Conservation (phyloP, 2,797 vertebrate genomes). For the Sebastes matsubarae region DNA sequence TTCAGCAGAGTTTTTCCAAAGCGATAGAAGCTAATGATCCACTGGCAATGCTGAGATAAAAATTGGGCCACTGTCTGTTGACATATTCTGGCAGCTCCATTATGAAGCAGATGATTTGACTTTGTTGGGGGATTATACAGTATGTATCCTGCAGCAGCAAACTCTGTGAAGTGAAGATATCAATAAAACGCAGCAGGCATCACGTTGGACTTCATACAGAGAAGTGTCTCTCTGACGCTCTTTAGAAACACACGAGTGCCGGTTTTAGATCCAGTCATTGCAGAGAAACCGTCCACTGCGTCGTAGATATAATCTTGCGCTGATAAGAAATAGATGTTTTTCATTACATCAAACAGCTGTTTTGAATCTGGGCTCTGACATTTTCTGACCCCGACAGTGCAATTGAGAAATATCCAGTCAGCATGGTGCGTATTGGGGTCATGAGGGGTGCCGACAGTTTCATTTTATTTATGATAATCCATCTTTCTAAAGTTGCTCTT, state of each 20-base stretch:
- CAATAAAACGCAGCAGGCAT: conserved; percentile 57
- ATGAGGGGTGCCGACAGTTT: conserved; percentile 16
- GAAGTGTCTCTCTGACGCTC: conserved; percentile 30
- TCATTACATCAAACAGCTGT: conserved; percentile 43
- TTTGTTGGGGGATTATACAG: conserved; percentile 63
- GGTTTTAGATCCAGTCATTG: conserved; percentile 20
- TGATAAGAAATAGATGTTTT: conserved; percentile 46
- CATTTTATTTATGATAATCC: conserved; percentile 66
- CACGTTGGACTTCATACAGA: conserved; percentile 43
- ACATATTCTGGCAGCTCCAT: conserved; percentile 71
- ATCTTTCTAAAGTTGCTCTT: conserved; percentile 54
- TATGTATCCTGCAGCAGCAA: conserved; percentile 51
- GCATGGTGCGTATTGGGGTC: conserved; percentile 5
- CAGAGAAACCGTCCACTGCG: neutral
- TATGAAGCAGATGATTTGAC: conserved; percentile 62
- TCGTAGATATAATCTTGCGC: conserved; percentile 12
- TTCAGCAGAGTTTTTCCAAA: conserved; percentile 55
- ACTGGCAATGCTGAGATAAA: conserved; percentile 62
- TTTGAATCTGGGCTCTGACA: conserved; percentile 14
- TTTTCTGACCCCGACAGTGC: conserved; percentile 33
- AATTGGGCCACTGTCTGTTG: conserved; percentile 69
- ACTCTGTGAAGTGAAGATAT: conserved; percentile 60
- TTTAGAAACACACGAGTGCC: conserved; percentile 15
- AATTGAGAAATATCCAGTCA: conserved; percentile 38
- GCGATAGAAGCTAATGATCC: conserved; percentile 68